A percentile compares a stretch with the other conserved stretches of the same genome.
Evolutionary conservation across 2,113 vertebrate species (phyloP).

Genomic region (Chaenocephalus aceratus): DNA sequence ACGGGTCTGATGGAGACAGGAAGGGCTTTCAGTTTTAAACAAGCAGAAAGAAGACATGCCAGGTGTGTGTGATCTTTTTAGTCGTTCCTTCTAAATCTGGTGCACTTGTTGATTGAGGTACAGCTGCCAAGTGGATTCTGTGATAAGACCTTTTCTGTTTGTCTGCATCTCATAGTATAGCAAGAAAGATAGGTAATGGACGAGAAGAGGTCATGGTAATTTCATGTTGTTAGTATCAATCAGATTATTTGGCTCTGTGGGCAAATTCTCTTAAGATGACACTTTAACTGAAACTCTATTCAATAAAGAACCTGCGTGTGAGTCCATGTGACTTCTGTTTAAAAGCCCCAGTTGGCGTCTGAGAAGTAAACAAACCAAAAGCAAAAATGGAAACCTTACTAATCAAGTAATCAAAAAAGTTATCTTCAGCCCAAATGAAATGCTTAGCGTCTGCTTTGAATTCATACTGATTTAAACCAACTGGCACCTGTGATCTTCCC

Average conservation of each 20-base stretch:
- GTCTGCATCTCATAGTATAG: too few species aligned
- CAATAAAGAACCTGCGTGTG: constrained; percentile 1
- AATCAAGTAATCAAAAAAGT: too few species aligned
- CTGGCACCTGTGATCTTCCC: constrained; percentile 17
- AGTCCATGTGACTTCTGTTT: constrained; percentile 1
- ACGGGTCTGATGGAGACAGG: constrained; percentile 86
- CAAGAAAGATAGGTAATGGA: too few species aligned
- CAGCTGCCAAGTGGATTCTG: too few species aligned
- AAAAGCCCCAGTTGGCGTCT: neutral
- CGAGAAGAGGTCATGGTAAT: too few species aligned
- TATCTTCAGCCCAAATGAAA: constrained; percentile 2
- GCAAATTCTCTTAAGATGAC: constrained; percentile 5
- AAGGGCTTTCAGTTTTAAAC: too few species aligned
- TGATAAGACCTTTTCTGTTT: too few species aligned
- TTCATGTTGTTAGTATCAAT: too few species aligned
- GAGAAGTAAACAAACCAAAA: constrained; percentile 3
- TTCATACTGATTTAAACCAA: neutral
- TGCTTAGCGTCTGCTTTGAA: neutral
- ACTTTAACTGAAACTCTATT: constrained; percentile 3
- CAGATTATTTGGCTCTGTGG: constrained; percentile 3
- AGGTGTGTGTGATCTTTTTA: too few species aligned
- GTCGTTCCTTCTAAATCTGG: too few species aligned
- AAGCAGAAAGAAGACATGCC: neutral
- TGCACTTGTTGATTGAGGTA: too few species aligned
- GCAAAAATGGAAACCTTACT: too few species aligned